Evolutionary conservation across 2,797 vertebrate genomes (phyloP), one percentile per base, ranked within the genome.

Genomic region (Tokudaia muenninki): DNA sequence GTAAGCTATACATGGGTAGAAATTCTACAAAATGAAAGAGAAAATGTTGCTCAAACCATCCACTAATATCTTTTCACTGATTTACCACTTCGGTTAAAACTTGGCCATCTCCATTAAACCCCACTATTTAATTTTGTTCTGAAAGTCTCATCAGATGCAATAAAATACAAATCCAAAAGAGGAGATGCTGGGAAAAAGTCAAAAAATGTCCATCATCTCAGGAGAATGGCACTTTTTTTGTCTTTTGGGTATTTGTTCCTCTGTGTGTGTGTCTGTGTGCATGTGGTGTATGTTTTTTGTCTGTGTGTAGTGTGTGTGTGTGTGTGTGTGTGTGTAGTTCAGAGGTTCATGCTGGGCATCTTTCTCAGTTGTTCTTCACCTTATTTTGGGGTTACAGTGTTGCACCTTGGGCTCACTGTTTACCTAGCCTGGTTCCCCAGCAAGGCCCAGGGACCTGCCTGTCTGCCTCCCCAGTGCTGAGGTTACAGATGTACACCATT

Each of bases 21-120:
- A 65, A 90, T 89, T 90, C 67, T 95, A 63, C 5, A 87, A 97
- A 93, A 92, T 90, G 13, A 41, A 81, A 88, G 86, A 61, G 22
- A 88, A 92, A 95, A 59, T 87, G 13, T 90, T 82, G 44, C 21
- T 93, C 44, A 78, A 61, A 52, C 13, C 8, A 63, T 41, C 17
- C 22, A 34, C 5, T 21, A 84, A 0, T n/a, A 7, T 89, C 31
- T 74, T 52, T 75, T 81, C 91, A 63, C 94, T 87, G 37, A 91
- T 72, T 75, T 47, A 70, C 81, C 55, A 84, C 72, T 95, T 86
- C 55, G 21, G 70, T 21, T 67, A 96, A 96, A 96, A 88, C 87
- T 22, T 72, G 5, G 1, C 31, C 61, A 55, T 16, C 17, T 86
- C 11, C 34, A 41, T n/a, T 65, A 75, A 93, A 57, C 3, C 72